Evolutionary conservation across 2,797 vertebrate species (phyloP), one percentile per base, ranked within the genome.

Genomic region (Melanogrammus aeglefinus): DNA sequence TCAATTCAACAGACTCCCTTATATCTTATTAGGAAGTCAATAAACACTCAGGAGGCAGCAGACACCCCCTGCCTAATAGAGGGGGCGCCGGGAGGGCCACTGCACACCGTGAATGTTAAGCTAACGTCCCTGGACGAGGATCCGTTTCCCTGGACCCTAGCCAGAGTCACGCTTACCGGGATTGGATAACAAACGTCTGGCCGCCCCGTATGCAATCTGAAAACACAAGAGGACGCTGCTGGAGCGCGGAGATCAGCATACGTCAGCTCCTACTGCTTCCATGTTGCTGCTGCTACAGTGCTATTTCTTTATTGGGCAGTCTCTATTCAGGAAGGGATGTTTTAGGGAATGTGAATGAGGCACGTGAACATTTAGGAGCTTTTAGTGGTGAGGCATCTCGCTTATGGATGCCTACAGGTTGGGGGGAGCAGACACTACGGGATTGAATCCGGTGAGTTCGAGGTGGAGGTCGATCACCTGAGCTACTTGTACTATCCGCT

Each of bases 11-110:
- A 3, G 38, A 76, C 8, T 69, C 63, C 63, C 63, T 69, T 69
- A 69, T 27, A 69, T 69, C 63, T 69, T 27, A 69, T 69, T 69
- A 69, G 63, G 63, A 69, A 69, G 63, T 69, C 63, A 69, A 69
- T 69, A 27, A 27, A 69, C n/a, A 27, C n/a, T 27, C 57, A n/a
- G 8, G 57, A 69, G 63, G n/a, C 63, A 69, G n/a, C n/a, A 69
- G 63, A 69, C 63, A 4, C n/a, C 63, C 27, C 63, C 63, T 27
- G 63, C n/a, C 63, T 69, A 27, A 69, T 4, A 69, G 24, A 63
- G 57, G 1, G 10, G 57, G 57, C 57, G 57, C 47, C 1, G 47
- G 47, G 47, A 18, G 38, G 38, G 38, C 47, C 14, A 63, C 57
- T 9, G 57, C 21, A 63, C 63, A 69, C 63, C 63, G 24, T 69